Conservation (phyloP, 2,797 vertebrate genomes). For the Poecile montanus region DNA sequence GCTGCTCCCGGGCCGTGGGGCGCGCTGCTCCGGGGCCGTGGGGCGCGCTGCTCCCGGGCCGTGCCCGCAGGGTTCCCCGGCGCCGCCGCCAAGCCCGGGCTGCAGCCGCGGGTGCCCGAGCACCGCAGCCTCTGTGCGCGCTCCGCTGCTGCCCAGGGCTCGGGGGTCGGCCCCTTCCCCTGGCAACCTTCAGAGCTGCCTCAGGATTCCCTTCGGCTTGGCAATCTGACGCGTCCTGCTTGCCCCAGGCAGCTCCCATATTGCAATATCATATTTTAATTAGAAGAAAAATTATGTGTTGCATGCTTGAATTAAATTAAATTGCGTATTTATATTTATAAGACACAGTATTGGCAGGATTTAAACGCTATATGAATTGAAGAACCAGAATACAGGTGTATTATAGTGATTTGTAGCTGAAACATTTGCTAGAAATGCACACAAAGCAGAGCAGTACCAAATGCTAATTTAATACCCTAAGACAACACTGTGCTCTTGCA, state of each 20-base stretch:
- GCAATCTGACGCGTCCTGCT: neutral
- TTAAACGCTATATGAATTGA: conserved; percentile 41
- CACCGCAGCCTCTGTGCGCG: neutral
- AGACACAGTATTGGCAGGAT: conserved; percentile 39
- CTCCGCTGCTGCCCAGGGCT: neutral
- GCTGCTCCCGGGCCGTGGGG: no score
- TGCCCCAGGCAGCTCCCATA: conserved; percentile 30
- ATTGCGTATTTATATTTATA: conserved; percentile 61
- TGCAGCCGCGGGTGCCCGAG: neutral
- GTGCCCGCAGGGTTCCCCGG: no score
- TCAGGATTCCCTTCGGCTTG: neutral
- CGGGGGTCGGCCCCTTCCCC: neutral
- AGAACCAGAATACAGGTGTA: conserved; percentile 48
- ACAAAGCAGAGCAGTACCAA: conserved; percentile 47
- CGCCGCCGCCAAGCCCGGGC: neutral
- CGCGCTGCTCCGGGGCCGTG: no score
- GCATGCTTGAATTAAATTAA: conserved; percentile 54
- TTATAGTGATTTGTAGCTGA: conserved; percentile 55
- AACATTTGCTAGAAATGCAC: conserved; percentile 40
- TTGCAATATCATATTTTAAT: conserved; percentile 39
- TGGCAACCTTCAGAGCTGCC: neutral
- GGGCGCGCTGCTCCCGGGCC: no score
- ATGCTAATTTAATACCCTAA: conserved; percentile 59
- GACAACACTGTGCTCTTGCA: neutral
- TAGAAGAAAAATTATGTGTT: conserved; percentile 57